These are phyloP conservation scores for Trichonephila inaurata DNA, from an alignment of 1,140 invertebrate genomes.

Conservation along the genomic window DNA sequence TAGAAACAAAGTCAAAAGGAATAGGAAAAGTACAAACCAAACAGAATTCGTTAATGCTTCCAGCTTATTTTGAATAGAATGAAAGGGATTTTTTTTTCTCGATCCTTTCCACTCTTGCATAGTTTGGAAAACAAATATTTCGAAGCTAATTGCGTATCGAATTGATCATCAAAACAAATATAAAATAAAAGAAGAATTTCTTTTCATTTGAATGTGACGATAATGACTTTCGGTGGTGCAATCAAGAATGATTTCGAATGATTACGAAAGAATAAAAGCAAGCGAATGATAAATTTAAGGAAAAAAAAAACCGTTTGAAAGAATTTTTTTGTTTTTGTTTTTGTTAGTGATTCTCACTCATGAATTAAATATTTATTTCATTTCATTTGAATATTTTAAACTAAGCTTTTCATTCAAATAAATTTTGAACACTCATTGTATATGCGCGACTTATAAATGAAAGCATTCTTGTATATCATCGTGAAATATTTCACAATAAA, in stretches of 20 bases:
- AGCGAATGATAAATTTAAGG: not conserved
- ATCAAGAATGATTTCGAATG: constrained; percentile 11
- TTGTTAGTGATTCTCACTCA: too few relatives aligned
- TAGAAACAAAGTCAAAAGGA: not conserved
- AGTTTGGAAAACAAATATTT: constrained; percentile 28
- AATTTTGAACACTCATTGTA: not conserved
- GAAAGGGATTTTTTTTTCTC: not conserved
- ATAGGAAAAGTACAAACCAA: not conserved
- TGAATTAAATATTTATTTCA: too few relatives aligned
- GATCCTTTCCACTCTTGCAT: not conserved
- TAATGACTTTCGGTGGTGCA: constrained; percentile 22
- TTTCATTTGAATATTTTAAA: too few relatives aligned
- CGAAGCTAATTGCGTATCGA: constrained; percentile 39
- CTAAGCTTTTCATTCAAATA: not conserved
- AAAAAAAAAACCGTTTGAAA: too few relatives aligned
- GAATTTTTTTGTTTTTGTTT: too few relatives aligned
- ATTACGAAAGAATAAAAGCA: not conserved
- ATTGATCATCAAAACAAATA: constrained; percentile 44
- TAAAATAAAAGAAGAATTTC: constrained; percentile 11
- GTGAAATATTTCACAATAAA: not conserved
- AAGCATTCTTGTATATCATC: not conserved
- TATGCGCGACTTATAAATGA: not conserved
- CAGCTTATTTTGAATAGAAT: not conserved
- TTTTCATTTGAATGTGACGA: not conserved
- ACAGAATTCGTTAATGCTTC: not conserved